Base-by-base conservation (phyloP, 2,888 invertebrate species). In the Agrochola litura region DNA sequence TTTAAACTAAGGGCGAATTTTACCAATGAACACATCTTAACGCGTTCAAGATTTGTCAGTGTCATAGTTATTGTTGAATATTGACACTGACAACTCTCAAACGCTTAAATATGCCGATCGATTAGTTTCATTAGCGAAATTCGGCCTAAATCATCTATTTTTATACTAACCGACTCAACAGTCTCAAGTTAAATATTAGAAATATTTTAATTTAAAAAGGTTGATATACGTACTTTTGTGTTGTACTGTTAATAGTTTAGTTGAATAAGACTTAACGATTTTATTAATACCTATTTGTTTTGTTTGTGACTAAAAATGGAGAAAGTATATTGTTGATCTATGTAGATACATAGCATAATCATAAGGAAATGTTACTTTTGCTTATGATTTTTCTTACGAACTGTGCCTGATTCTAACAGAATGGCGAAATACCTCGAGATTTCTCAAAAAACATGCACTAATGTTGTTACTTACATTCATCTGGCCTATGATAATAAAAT, bases 281-380 rank as follows among this genome's bases (percentile, higher is more conserved):
- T 30, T 14, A 71, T 60, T 30, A 30, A 30, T 60, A 46, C 19
- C 6, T 19, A n/a, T 37, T 58, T 74, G 46, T 74, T 37, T 74
- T 74, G 60, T 77, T 80, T 82, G 64, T 82, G 19, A 37, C 10
- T 41, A 22, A 69, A 60, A 49, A 22, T 60, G 52, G 0, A 19
- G n/a, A 41, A 49, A 78, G 68, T 81, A 83, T 65, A 77, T 52
- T 79, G 83, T 81, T 81, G 60, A 58, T 41, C n/a, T 54, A 65
- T 8, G 0, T n/a, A n/a, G n/a, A n/a, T n/a, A n/a, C n/a, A n/a
- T n/a, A n/a, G n/a, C n/a, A n/a, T n/a, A n/a, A n/a, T n/a, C n/a
- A n/a, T n/a, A n/a, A n/a, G n/a, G n/a, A n/a, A n/a, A n/a, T n/a
- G n/a, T n/a, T n/a, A n/a, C n/a, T n/a, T 49, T 60, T 37, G 64